phyloP scores from a whole-genome alignment of 2,888 invertebrate genomes.

The Scaptomyza caliginosa region DNA sequence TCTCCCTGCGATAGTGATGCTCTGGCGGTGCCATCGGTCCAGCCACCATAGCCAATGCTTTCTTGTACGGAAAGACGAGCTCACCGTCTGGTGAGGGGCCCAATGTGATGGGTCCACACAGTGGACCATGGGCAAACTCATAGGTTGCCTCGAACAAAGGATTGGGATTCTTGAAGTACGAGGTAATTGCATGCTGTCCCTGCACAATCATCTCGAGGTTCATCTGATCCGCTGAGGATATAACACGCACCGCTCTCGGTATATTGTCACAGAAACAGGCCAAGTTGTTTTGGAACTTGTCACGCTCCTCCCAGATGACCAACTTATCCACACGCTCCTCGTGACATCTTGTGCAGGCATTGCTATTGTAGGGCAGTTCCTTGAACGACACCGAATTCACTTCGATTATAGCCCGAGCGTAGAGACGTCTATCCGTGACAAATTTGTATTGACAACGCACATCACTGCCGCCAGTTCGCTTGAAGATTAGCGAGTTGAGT shows the following conservation, averaged over 20 bases:
- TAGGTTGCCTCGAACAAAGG: constrained; percentile 94
- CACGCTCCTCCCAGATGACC: constrained; percentile 91
- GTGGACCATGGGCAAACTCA: constrained; percentile 94
- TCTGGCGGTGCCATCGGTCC: constrained; percentile 82
- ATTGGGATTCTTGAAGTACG: constrained; percentile 93
- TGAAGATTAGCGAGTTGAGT: constrained; percentile 94
- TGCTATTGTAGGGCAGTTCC: constrained; percentile 91
- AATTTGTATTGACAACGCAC: constrained; percentile 93
- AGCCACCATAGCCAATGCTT: constrained; percentile 87
- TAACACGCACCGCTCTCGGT: constrained; percentile 87
- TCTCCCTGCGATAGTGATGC: constrained; percentile 85
- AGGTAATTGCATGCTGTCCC: constrained; percentile 92
- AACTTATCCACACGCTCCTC: constrained; percentile 94
- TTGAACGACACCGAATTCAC: constrained; percentile 91
- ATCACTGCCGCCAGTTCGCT: constrained; percentile 89
- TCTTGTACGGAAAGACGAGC: constrained; percentile 93
- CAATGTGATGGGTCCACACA: constrained; percentile 93
- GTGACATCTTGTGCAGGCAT: constrained; percentile 93
- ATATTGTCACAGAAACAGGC: constrained; percentile 90
- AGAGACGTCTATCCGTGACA: constrained; percentile 92
- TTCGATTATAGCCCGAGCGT: constrained; percentile 91
- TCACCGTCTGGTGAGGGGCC: constrained; percentile 93
- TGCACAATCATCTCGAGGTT: constrained; percentile 93
- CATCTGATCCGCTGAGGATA: constrained; percentile 91
- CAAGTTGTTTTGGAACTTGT: constrained; percentile 87